Conservation (phyloP, 1,140 invertebrate genomes). For the Limonius californicus region DNA sequence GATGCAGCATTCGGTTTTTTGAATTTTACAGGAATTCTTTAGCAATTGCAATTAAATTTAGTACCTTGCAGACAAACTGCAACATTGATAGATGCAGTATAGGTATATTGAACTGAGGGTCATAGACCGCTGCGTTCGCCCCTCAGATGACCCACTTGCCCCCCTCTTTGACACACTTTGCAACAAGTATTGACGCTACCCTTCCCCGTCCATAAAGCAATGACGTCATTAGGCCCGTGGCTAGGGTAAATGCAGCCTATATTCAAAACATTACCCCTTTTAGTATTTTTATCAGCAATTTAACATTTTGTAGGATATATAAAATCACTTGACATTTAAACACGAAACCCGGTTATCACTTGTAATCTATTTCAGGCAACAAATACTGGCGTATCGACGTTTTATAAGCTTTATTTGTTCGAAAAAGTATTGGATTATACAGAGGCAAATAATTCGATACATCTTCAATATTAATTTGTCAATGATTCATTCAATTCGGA, state of each 20-base stretch:
- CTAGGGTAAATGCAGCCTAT: constrained; percentile 20
- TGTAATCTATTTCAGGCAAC: no score
- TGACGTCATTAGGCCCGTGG: constrained; percentile 32
- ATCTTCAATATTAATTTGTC: no score
- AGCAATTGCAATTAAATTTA: background rate
- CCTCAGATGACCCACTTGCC: constrained; percentile 33
- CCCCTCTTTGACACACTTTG: constrained; percentile 42
- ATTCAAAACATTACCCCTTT: background rate
- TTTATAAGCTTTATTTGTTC: no score
- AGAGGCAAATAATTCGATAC: no score
- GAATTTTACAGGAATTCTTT: background rate
- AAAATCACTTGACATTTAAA: no score
- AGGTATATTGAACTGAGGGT: constrained; percentile 38
- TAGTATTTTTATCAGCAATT: background rate
- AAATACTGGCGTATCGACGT: no score
- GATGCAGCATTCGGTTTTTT: no score
- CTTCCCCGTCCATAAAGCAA: constrained; percentile 24
- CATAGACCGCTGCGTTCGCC: constrained; percentile 37
- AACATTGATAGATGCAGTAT: constrained; percentile 26
- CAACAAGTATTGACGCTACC: constrained; percentile 45
- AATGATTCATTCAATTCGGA: no score
- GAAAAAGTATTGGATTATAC: no score
- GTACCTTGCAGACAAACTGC: constrained; percentile 8
- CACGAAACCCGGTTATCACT: no score
- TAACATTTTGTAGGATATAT: background rate